Conservation (phyloP, 2,113 vertebrate species). For the Etheostoma cragini region DNA sequence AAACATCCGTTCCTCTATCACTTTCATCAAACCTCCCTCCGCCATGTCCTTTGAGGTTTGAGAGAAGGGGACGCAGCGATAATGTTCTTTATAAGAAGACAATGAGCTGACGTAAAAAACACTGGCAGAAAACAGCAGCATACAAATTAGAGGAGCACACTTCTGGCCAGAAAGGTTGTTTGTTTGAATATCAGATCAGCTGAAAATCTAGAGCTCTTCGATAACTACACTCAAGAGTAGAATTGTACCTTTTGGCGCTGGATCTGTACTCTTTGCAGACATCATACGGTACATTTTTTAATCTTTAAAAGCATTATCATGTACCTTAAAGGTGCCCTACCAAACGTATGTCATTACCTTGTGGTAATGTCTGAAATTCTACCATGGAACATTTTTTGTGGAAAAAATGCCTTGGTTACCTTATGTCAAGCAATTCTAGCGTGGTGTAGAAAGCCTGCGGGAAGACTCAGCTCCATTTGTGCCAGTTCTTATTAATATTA, state of each 20-base stretch:
- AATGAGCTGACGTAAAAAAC: slow-evolving; percentile 1
- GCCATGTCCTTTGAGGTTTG: slow-evolving; percentile 17
- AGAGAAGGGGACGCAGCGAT: neutral
- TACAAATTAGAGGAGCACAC: neutral
- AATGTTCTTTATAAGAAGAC: slow-evolving; percentile 35
- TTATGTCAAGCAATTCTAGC: no score
- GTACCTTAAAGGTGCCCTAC: neutral
- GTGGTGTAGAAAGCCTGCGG: no score
- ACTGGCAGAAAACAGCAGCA: slow-evolving; percentile 1
- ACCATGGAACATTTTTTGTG: no score
- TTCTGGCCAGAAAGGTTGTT: neutral
- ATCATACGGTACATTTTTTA: neutral
- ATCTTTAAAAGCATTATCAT: neutral
- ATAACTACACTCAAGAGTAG: neutral
- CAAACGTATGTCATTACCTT: no score
- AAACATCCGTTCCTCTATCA: slow-evolving; percentile 9
- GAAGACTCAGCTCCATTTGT: no score
- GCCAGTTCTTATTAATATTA: no score
- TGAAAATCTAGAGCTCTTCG: neutral
- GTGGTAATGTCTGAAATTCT: no score
- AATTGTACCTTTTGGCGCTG: neutral
- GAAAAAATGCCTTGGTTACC: no score
- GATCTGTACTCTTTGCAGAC: neutral
- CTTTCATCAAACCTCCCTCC: slow-evolving; percentile 3
- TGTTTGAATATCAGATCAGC: slow-evolving; percentile 5